A percentile compares a stretch with the other conserved stretches of the same genome.
These are phyloP conservation scores for Gymnogyps californianus DNA, from an alignment of 2,113 vertebrate genomes.

Conservation along the genomic window DNA sequence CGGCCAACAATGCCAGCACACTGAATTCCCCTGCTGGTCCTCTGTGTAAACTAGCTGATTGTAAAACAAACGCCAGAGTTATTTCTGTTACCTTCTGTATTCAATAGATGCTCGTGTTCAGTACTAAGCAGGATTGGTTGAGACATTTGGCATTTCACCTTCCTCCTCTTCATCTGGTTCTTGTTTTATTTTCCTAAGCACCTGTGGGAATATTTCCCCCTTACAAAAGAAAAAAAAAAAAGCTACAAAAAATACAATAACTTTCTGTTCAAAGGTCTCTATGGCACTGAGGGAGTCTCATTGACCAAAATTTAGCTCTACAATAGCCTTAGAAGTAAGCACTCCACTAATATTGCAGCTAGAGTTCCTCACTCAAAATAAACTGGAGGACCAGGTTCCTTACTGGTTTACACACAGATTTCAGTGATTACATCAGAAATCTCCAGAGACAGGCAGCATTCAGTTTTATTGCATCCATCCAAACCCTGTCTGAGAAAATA, in stretches of 20 bases:
- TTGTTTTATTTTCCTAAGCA: neutral
- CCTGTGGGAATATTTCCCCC: neutral
- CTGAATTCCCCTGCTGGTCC: neutral
- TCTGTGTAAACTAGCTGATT: neutral
- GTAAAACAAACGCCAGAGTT: conserved; percentile 26
- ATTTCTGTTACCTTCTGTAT: neutral
- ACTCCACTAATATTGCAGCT: neutral
- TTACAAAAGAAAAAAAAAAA: neutral
- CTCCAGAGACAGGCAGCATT: neutral
- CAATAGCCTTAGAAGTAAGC: neutral
- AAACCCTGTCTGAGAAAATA: neutral
- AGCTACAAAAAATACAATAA: neutral
- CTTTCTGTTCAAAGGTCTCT: neutral
- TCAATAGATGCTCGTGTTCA: neutral
- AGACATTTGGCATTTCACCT: neutral
- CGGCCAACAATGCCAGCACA: conserved; percentile 15
- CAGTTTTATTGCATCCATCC: neutral
- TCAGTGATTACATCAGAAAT: neutral
- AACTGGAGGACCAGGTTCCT: neutral
- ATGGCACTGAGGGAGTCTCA: neutral
- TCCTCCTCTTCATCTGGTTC: neutral
- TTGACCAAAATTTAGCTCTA: neutral
- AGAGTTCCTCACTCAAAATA: neutral
- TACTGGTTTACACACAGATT: neutral
- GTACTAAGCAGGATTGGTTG: neutral